Base-by-base conservation (phyloP, 2,113 vertebrate species). In the Pholis gunnellus region DNA sequence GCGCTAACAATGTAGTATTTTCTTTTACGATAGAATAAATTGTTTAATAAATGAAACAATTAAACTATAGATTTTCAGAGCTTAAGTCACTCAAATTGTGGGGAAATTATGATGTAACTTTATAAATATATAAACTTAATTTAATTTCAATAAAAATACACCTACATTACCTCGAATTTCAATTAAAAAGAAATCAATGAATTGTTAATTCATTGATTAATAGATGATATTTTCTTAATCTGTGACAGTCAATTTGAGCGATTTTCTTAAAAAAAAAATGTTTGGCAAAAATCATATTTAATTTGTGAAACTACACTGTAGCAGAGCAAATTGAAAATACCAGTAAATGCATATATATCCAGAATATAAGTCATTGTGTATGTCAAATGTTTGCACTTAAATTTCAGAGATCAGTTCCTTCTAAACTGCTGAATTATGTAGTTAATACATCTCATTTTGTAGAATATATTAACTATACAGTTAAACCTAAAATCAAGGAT, bases 391-490 rank as follows among this genome's bases (percentile, higher is more conserved):
- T 44, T 75, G 40, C 15, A 38, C 7, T 50, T 82, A 68, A 87
- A 75, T 83, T 72, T 73, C 31, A 69, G 48, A 61, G n/a, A 44
- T 29, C 57, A 38, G 54, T 38, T 73, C 22, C 75, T 11, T 57
- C 69, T 22, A 85, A 80, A 75, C 60, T 14, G 54, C n/a, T 72
- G 20, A 72, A 72, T 77, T 14, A 52, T 64, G 72, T 29, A 59
- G 70, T 80, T 73, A 78, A 78, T 78, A 61, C 20, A 71, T 59
- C 9, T 73, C 4, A 54, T 70, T 70, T 82, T 80, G 63, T 36
- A 71, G 73, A 79, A 78, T 83, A 89, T 83, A 85, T 85, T 85
- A 86, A 78, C 80, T 80, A 75, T 80, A 76, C 18, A 59, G 6
- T 54, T 40, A 83, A 46, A 69, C 48, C 34, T 56, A 75, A 72